Conservation (phyloP, 2,888 invertebrate genomes). For the Lissocephala sabroskyi region DNA sequence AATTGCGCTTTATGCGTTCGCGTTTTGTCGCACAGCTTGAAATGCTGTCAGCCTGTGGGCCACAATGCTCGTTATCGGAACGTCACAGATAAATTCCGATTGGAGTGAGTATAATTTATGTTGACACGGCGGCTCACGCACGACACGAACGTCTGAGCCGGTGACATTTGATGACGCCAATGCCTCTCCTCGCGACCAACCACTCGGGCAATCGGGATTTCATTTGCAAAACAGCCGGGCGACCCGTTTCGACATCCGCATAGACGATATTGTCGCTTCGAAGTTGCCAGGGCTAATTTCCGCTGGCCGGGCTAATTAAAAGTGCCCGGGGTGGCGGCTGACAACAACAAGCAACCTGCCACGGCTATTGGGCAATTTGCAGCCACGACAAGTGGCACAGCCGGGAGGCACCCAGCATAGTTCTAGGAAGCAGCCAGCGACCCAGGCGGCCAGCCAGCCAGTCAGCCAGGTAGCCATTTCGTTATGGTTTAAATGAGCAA, state of each 20-base stretch:
- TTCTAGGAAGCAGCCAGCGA: constrained; percentile 47
- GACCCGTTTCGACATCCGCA: not conserved
- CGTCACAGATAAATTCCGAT: constrained; percentile 50
- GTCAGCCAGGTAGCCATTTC: constrained; percentile 33
- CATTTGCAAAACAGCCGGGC: not conserved
- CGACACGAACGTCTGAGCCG: not conserved
- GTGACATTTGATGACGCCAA: not conserved
- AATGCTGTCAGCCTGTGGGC: constrained; percentile 12
- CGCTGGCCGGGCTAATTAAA: constrained; percentile 58
- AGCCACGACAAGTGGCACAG: constrained; percentile 26
- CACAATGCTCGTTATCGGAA: constrained; percentile 44
- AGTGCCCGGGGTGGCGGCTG: constrained; percentile 38
- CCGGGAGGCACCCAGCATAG: constrained; percentile 1
- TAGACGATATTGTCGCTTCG: constrained; percentile 30
- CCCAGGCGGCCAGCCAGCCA: constrained; percentile 23
- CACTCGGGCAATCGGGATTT: not conserved
- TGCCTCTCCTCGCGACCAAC: not conserved
- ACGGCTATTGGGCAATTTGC: constrained; percentile 41
- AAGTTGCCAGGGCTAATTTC: constrained; percentile 46
- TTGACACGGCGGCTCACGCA: constrained; percentile 13
- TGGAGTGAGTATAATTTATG: constrained; percentile 46
- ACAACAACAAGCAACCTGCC: constrained; percentile 10
- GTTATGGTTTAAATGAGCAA: constrained; percentile 64
- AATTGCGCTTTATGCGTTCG: constrained; percentile 35
- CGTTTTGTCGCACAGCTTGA: constrained; percentile 13